Percentiles rank a stretch among this genome's conserved stretches.
Conservation (phyloP, 2,888 invertebrate genomes). For the Ephialtes manifestator region DNA sequence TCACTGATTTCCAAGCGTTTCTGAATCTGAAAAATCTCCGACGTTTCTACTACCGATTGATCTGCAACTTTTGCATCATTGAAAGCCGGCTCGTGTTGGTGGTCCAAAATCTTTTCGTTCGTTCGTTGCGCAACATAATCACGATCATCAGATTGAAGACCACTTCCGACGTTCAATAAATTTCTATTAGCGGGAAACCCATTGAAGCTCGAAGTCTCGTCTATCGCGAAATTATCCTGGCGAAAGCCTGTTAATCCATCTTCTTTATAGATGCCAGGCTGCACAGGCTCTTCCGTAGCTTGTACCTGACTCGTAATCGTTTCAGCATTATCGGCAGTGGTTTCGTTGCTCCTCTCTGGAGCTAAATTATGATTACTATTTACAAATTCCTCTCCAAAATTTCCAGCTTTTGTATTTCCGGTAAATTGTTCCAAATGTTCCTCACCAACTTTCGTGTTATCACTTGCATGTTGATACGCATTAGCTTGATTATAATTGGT, state of each 20-base stretch:
- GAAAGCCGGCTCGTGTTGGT: background rate
- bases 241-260: constrained; percentile 73
- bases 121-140: constrained; percentile 53
- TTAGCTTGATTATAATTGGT: background rate
- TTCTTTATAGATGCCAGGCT: constrained; percentile 70
- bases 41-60: constrained; percentile 36
- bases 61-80: constrained; percentile 8
- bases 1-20: constrained; percentile 1
- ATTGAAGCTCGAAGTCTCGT: constrained; percentile 74
- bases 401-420: constrained; percentile 17
- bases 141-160: constrained; percentile 73
- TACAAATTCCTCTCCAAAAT: constrained; percentile 52
- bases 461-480: constrained; percentile 56
- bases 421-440: background rate
- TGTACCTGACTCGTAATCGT: constrained; percentile 23
- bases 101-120: background rate
- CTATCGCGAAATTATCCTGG: constrained; percentile 73
- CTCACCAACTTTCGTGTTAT: constrained; percentile 2
- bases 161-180: constrained; percentile 80
- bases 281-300: constrained; percentile 51
- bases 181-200: constrained; percentile 80
- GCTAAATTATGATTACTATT: constrained; percentile 37
- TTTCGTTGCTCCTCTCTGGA: constrained; percentile 28
- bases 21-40: background rate
- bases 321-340: constrained; percentile 25